Evolutionary conservation across 2,797 vertebrate species (phyloP).

Genomic region (Myotis myotis): DNA sequence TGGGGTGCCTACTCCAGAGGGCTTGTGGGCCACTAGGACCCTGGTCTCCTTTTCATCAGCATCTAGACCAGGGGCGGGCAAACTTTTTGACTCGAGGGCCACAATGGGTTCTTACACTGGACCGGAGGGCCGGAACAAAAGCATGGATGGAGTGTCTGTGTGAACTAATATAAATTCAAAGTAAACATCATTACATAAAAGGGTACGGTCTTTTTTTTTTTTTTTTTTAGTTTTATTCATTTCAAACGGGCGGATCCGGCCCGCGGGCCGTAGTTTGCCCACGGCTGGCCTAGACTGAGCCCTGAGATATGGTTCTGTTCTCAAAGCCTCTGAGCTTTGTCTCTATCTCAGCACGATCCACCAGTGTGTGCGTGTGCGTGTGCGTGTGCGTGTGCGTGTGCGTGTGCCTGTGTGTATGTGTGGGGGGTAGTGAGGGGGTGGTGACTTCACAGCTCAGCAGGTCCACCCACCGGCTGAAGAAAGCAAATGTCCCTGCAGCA

Average conservation of each 20-base stretch:
- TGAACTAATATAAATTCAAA: too few relatives aligned
- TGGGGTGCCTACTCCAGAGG: neutral
- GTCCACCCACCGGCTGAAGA: neutral
- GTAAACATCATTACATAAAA: too few relatives aligned
- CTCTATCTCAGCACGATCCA: neutral
- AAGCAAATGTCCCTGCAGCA: neutral
- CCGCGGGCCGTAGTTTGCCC: too few relatives aligned
- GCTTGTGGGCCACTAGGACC: neutral
- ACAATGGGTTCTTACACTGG: too few relatives aligned
- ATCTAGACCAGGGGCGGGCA: neutral
- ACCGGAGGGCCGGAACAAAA: too few relatives aligned
- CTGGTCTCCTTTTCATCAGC: neutral
- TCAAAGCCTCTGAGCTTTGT: neutral
- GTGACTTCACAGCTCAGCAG: neutral
- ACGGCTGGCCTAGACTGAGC: neutral
- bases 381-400: neutral
- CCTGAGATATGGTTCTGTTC: accelerated
- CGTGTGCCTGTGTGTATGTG: too few relatives aligned
- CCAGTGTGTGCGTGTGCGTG: neutral
- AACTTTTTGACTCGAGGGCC: too few relatives aligned
- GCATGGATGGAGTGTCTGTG: too few relatives aligned
- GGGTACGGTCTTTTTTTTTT: too few relatives aligned
- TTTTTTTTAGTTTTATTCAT: too few relatives aligned
- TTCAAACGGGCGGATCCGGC: too few relatives aligned
- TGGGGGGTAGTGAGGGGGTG: neutral